Evolutionary conservation across 2,797 vertebrate species (phyloP).

Genomic region (Mus caroli): DNA sequence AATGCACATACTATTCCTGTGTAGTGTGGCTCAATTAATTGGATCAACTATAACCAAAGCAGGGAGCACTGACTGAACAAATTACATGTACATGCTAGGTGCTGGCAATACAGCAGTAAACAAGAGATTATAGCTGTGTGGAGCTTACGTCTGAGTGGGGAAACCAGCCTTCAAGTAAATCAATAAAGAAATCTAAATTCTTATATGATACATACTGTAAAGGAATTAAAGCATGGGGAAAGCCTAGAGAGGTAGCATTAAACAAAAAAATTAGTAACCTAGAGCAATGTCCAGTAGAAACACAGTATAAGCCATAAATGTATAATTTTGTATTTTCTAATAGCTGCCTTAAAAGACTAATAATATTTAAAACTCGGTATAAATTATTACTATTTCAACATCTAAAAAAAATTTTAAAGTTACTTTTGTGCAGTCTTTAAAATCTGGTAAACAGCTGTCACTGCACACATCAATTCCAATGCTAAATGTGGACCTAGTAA

Average conservation of each 20-base stretch:
- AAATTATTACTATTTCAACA: conserved; percentile 58
- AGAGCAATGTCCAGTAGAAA: not conserved
- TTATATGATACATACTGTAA: conserved; percentile 4
- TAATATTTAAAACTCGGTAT: conserved; percentile 20
- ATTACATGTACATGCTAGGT: not conserved
- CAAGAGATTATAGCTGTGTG: not conserved
- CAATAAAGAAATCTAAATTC: not conserved
- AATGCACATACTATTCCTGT: conserved; percentile 6
- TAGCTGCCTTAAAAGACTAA: not conserved
- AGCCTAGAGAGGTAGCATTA: not conserved
- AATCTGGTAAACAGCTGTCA: not conserved
- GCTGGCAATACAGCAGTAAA: not conserved
- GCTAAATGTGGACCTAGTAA: not conserved
- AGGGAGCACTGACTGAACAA: not conserved
- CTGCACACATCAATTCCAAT: not conserved
- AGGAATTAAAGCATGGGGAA: conserved; percentile 42
- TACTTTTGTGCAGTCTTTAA: conserved; percentile 49
- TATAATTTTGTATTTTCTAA: conserved; percentile 18
- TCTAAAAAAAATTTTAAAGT: conserved; percentile 1
- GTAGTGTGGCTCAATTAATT: conserved; percentile 9
- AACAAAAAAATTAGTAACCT: not conserved
- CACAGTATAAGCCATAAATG: not conserved
- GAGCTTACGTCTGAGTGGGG: not conserved
- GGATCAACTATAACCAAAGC: not conserved
- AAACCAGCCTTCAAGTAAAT: conserved; percentile 22